phyloP scores from a whole-genome alignment of 2,797 vertebrate species.

The Pteropus rufus region DNA sequence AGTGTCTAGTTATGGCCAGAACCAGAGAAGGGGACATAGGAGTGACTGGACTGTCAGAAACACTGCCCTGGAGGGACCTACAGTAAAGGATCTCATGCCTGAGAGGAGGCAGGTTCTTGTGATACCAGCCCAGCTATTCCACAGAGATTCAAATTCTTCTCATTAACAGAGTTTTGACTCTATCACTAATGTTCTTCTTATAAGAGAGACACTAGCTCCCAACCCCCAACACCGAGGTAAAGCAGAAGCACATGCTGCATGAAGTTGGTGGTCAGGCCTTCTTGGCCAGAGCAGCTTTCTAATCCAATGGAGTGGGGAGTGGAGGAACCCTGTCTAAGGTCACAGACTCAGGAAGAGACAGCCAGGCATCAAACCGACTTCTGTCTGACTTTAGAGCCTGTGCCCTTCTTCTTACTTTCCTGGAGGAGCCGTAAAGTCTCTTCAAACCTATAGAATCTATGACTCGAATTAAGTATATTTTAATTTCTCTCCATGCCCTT shows the following conservation, averaged over 20 bases:
- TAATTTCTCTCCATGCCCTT: constrained; percentile 62
- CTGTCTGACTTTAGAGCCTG: background rate
- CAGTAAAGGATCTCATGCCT: background rate
- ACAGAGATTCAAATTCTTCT: background rate
- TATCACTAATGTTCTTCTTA: background rate
- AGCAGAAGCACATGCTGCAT: background rate
- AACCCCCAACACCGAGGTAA: background rate
- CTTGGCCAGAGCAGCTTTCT: background rate
- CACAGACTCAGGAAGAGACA: background rate
- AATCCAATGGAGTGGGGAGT: fast-evolving
- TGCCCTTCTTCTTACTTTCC: background rate
- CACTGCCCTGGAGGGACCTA: too few relatives aligned
- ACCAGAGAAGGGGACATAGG: background rate
- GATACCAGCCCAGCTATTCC: background rate
- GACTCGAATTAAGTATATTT: constrained; percentile 60
- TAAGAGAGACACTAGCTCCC: background rate
- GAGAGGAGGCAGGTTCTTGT: background rate
- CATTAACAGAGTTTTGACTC: background rate
- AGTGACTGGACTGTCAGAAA: background rate
- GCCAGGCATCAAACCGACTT: background rate
- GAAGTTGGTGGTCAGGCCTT: background rate
- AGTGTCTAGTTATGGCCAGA: background rate
- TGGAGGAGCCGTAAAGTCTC: constrained; percentile 22
- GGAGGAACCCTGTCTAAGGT: background rate
- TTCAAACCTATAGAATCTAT: constrained; percentile 39